Conservation (phyloP, 37 sponge, comb jelly and placozoan species). For the Aplysina aerophoba region DNA sequence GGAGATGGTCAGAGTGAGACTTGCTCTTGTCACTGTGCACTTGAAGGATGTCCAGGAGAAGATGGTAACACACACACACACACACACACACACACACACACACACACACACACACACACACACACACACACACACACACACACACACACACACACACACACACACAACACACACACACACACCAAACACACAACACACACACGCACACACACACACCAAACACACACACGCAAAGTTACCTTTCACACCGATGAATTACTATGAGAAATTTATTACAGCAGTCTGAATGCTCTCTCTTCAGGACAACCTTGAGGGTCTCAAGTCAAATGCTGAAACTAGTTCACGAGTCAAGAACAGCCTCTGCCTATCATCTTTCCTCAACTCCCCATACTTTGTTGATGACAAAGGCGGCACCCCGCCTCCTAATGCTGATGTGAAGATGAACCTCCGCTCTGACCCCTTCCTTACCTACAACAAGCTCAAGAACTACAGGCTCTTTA, state of each 20-base stretch:
- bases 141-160: background rate
- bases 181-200: no score
- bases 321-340: background rate
- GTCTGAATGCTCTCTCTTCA: background rate
- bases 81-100: background rate
- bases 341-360: conserved; percentile 16
- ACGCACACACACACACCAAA: no score
- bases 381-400: conserved; percentile 16
- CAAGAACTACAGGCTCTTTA: background rate
- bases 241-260: no score
- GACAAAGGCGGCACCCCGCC: background rate
- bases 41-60: background rate
- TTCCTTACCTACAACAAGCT: background rate
- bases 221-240: no score
- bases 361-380: background rate
- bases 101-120: no score
- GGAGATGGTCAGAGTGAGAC: background rate
- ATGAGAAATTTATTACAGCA: no score
- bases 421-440: conserved; percentile 1
- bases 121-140: no score
- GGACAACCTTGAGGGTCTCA: conserved; percentile 1
- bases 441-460: background rate
- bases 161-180: background rate
- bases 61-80: background rate
- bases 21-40: background rate